Evolutionary conservation across 92 coral and sea anemone genomes (phyloP).

Genomic region (Galaxea fascicularis): DNA sequence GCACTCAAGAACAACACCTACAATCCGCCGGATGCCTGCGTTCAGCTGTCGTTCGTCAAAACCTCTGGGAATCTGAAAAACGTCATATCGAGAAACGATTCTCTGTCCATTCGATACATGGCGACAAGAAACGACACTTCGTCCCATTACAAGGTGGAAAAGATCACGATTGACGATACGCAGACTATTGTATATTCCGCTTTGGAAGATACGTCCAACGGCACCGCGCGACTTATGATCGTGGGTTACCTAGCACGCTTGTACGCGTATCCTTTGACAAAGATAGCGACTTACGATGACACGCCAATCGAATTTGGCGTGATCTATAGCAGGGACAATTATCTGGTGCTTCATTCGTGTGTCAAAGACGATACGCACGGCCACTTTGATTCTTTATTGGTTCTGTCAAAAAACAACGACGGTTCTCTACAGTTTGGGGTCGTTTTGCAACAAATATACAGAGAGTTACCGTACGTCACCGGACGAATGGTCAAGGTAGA

Average conservation of each 20-base stretch:
- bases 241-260: background rate
- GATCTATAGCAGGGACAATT: background rate
- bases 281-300: background rate
- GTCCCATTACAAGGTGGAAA: conserved; percentile 9
- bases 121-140: conserved; percentile 33
- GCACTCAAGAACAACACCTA: conserved; percentile 5
- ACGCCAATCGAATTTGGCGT: background rate
- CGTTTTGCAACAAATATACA: background rate
- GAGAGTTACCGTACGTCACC: background rate
- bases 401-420: background rate
- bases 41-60: background rate
- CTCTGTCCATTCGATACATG: conserved; percentile 1
- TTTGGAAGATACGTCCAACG: background rate
- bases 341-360: conserved; percentile 25
- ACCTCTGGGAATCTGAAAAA: background rate
- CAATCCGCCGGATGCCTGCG: conserved; percentile 21
- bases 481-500: background rate
- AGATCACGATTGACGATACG: background rate
- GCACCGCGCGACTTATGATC: background rate
- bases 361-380: background rate
- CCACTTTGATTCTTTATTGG: background rate
- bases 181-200: background rate
- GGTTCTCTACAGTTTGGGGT: background rate
- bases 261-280: conserved; percentile 10
- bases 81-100: background rate